Conservation (phyloP, 2,888 invertebrate species). For the Coecobrya sp. region DNA sequence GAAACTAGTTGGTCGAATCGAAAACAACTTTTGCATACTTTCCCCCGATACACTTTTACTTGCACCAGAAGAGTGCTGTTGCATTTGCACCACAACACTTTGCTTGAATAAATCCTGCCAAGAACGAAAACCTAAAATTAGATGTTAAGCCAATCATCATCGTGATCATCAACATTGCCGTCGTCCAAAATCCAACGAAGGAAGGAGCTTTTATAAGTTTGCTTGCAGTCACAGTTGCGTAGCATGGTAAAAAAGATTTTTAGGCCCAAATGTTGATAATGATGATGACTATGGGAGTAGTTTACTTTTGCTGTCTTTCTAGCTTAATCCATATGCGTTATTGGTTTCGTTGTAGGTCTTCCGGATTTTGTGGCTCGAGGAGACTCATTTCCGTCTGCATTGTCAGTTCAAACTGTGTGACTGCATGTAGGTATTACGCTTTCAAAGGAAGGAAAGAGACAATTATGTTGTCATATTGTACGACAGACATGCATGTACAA, state of each 20-base stretch:
- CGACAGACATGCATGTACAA: background rate
- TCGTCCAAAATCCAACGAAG: background rate
- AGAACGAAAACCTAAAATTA: slow-evolving; percentile 76
- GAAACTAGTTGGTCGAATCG: background rate
- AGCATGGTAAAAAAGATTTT: background rate
- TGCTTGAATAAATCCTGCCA: slow-evolving; percentile 44
- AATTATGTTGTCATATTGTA: slow-evolving; percentile 41
- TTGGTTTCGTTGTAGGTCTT: slow-evolving; percentile 25
- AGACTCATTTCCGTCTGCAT: background rate
- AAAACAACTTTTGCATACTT: background rate
- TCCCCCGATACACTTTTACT: background rate
- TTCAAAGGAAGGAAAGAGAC: slow-evolving; percentile 35
- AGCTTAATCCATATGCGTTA: background rate
- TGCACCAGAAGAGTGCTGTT: background rate
- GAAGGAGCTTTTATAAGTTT: background rate
- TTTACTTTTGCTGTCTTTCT: background rate
- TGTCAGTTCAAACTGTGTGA: background rate
- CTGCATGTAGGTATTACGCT: background rate
- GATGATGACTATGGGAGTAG: background rate
- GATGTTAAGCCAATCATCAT: slow-evolving; percentile 71
- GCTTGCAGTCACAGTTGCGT: slow-evolving; percentile 16
- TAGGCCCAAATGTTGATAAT: background rate
- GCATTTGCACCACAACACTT: background rate
- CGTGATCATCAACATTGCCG: slow-evolving; percentile 20
- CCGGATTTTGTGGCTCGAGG: background rate